A percentile compares a stretch with the other conserved stretches of the same genome.
Conservation (phyloP, 2,888 invertebrate species). For the Erpobdella octoculata region DNA sequence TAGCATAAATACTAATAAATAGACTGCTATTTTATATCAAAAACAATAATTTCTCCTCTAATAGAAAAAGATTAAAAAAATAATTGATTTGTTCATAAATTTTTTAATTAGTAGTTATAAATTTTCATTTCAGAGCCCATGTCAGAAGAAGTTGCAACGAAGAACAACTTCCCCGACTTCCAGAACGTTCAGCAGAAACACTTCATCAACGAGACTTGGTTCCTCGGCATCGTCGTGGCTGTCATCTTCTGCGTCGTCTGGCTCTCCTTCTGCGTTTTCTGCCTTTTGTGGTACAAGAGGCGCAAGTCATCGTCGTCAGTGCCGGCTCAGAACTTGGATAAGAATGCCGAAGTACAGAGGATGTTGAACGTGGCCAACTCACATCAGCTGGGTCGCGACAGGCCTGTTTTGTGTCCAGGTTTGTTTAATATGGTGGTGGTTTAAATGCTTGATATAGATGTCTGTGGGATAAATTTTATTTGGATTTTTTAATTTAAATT, state of each 20-base stretch:
- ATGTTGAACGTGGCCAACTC: background rate
- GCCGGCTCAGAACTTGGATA: background rate
- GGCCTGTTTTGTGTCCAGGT: background rate
- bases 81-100: too few relatives aligned
- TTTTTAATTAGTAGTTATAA: too few relatives aligned
- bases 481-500: too few relatives aligned
- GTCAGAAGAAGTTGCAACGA: background rate
- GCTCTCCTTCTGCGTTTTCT: conserved; percentile 15
- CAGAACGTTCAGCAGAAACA: background rate
- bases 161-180: background rate
- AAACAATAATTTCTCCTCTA: too few relatives aligned
- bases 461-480: too few relatives aligned
- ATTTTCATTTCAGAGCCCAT: background rate
- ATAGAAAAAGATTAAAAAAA: too few relatives aligned
- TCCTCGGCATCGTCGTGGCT: conserved; percentile 17
- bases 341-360: background rate
- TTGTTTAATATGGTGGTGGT: too few relatives aligned
- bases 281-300: conserved; percentile 4
- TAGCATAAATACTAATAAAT: too few relatives aligned
- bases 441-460: too few relatives aligned
- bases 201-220: conserved; percentile 25
- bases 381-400: background rate
- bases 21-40: too few relatives aligned
- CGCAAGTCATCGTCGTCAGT: background rate
- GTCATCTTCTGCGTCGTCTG: conserved; percentile 19